phyloP scores from a whole-genome alignment of 2,113 vertebrate genomes.

The Anser brachyrhynchus region DNA sequence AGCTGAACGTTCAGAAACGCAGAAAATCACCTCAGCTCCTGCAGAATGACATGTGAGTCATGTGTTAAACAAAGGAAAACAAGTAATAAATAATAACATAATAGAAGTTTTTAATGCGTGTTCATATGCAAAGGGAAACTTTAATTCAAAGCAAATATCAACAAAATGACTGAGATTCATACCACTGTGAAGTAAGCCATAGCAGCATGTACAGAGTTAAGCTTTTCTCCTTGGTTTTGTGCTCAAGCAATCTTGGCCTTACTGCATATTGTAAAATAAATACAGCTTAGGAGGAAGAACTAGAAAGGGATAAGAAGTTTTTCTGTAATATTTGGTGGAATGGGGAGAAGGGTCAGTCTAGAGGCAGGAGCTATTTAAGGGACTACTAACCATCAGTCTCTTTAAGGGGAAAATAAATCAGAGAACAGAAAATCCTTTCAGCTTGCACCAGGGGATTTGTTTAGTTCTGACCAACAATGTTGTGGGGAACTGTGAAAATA shows the following conservation, averaged over 20 bases:
- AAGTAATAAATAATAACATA: background rate
- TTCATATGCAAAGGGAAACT: background rate
- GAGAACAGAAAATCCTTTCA: background rate
- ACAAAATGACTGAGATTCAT: background rate
- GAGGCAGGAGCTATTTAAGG: background rate
- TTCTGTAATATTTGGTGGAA: background rate
- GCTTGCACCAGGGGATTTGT: background rate
- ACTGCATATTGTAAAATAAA: background rate
- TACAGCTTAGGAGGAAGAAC: background rate
- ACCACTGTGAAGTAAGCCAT: background rate
- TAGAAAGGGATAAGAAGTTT: background rate
- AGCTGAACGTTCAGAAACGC: background rate
- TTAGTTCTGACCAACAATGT: background rate
- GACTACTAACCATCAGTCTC: background rate
- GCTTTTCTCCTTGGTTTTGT: background rate
- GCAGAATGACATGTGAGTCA: background rate
- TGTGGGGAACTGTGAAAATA: background rate
- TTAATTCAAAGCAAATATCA: background rate
- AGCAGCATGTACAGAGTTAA: background rate
- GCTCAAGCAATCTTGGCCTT: background rate
- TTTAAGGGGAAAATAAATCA: background rate
- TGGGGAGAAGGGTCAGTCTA: background rate
- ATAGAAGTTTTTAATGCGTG: background rate
- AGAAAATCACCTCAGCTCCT: background rate
- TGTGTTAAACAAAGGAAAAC: background rate